Evolutionary conservation across 2,888 invertebrate species (phyloP).

Genomic region (Dicyrtoma fusca): DNA sequence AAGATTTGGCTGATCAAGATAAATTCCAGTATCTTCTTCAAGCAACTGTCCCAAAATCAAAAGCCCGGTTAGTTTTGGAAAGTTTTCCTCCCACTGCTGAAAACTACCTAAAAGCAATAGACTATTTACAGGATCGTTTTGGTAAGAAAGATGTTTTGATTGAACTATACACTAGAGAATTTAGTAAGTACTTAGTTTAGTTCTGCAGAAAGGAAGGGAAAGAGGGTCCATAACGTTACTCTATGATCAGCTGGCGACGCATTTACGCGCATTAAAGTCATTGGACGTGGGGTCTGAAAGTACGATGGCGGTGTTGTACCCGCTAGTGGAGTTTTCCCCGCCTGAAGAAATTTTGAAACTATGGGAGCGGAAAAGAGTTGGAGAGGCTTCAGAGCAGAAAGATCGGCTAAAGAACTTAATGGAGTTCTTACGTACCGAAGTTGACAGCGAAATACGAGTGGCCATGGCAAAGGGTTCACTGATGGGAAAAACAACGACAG

Average conservation of each 20-base stretch:
- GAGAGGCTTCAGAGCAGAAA: too few species aligned
- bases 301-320: background rate
- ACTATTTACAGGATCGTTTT: background rate
- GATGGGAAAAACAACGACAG: too few species aligned
- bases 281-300: background rate
- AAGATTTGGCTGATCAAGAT: background rate
- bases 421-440: too few species aligned
- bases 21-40: constrained; percentile 3
- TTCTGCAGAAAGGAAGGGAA: background rate
- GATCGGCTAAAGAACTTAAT: too few species aligned
- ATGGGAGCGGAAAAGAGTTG: too few species aligned
- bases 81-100: constrained; percentile 2
- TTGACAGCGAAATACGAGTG: too few species aligned
- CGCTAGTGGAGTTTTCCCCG: too few species aligned
- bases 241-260: background rate
- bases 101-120: constrained; percentile 3
- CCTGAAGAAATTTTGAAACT: too few species aligned
- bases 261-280: background rate
- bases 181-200: background rate
- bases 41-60: background rate
- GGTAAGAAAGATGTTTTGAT: background rate
- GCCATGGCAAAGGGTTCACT: too few species aligned
- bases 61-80: too few species aligned
- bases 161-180: background rate
- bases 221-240: background rate